These are phyloP conservation scores for Scaptomyza parva DNA, from an alignment of 2,888 invertebrate species.

Conservation along the genomic window DNA sequence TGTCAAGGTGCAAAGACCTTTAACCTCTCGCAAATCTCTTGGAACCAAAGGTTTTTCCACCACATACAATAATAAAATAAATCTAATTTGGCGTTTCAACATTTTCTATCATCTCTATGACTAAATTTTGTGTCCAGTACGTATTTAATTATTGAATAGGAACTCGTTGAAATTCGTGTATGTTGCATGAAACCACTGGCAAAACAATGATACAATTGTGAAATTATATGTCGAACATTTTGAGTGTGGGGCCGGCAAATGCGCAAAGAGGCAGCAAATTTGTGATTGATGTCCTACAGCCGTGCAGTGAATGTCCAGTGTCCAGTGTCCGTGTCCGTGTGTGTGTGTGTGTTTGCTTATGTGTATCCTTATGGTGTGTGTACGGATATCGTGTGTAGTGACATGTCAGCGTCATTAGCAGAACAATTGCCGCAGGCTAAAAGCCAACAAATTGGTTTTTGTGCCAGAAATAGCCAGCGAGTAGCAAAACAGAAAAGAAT, in stretches of 20 bases:
- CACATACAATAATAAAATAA: no score
- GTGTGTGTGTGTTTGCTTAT: background rate
- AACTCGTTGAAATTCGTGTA: background rate
- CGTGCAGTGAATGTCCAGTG: slow-evolving; percentile 85
- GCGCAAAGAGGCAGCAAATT: slow-evolving; percentile 25
- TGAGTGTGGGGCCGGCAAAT: background rate
- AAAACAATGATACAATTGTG: slow-evolving; percentile 30
- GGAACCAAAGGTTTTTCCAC: no score
- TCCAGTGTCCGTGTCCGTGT: background rate
- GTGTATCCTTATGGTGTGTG: background rate
- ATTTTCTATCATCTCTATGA: background rate
- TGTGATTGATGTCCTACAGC: slow-evolving; percentile 85
- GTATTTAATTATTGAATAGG: background rate
- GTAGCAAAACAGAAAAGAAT: background rate
- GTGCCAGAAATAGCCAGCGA: background rate
- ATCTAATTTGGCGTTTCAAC: no score
- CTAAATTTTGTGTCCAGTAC: background rate
- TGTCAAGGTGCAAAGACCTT: background rate
- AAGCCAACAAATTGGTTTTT: slow-evolving; percentile 8
- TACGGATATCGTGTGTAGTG: slow-evolving; percentile 10
- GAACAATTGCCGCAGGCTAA: slow-evolving; percentile 15
- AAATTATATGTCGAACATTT: slow-evolving; percentile 39
- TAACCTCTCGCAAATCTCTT: background rate
- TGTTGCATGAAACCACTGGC: slow-evolving; percentile 7
- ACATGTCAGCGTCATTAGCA: slow-evolving; percentile 26